Evolutionary conservation across 2,888 invertebrate species (phyloP).

Genomic region (Caenorhabditis angaria): DNA sequence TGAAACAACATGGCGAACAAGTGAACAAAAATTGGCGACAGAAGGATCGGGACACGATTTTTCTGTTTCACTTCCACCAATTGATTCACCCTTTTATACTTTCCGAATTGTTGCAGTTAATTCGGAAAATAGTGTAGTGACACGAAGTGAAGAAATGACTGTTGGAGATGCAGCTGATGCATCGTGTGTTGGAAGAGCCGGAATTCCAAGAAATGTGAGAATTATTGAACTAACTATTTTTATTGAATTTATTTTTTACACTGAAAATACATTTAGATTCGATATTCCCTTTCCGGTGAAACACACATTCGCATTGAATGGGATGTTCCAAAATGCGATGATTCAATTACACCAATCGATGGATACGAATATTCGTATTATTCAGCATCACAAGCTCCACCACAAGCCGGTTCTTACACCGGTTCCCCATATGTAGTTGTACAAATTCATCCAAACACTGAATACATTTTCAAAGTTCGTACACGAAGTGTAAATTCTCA

Average conservation of each 20-base stretch:
- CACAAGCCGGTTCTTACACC: conserved; percentile 63
- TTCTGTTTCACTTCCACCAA: conserved; percentile 48
- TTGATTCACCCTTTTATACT: conserved; percentile 61
- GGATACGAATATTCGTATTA: conserved; percentile 71
- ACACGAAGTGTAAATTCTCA: conserved; percentile 69
- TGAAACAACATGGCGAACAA: conserved; percentile 63
- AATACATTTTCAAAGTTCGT: conserved; percentile 63
- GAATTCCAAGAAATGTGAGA: conserved; percentile 58
- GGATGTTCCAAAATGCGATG: conserved; percentile 66
- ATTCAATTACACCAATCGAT: conserved; percentile 64
- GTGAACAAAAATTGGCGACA: conserved; percentile 37
- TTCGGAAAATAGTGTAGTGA: conserved; percentile 55
- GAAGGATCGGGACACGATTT: conserved; percentile 53
- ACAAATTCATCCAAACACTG: conserved; percentile 53
- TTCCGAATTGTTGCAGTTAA: conserved; percentile 62
- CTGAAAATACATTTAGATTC: too few species aligned
- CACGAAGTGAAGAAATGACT: conserved; percentile 65
- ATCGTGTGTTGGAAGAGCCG: conserved; percentile 63
- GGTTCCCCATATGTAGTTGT: conserved; percentile 57
- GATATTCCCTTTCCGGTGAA: conserved; percentile 39
- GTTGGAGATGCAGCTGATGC: conserved; percentile 60
- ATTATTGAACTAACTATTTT: too few species aligned
- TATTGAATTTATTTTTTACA: too few species aligned
- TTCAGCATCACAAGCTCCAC: conserved; percentile 46
- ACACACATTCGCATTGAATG: conserved; percentile 43